Evolutionary conservation across 1,140 invertebrate genomes (phyloP), one percentile per base, ranked within the genome.

Genomic region (Archegozetes longisetosus): DNA sequence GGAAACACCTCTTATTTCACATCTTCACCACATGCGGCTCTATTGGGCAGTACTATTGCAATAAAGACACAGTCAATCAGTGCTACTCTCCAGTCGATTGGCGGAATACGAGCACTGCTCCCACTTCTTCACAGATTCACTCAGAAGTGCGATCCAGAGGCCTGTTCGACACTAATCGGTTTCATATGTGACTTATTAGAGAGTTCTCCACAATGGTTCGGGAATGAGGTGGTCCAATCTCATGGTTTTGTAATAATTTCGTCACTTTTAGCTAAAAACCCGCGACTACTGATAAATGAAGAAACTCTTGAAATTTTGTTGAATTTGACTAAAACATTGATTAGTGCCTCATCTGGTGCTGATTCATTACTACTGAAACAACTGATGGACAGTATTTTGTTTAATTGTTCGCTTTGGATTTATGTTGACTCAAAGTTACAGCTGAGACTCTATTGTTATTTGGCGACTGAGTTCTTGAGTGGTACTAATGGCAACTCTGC

Each of bases 41-140:
- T 65, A 26, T 32, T 64, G 1, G 60, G 63, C 17, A 91, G 96
- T 71, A 94, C 98, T 62, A 97, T 97, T 80, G 91, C 96, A 64
- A 90, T 99, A 62, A 88, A 95, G 68, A 98, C 94, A 58, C 88
- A 97, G 77, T 97, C 94, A 64, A 97, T 99, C 74, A 92, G 98
- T 75, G 93, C 88, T 75, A 97, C 93, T 4, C 78, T 99, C 64
- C 96, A 98, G 76, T 98, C 94, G 32, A 89, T 99, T 69, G 96
- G 96, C 60, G 95, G 96, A 55, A 93, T 98, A 67, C 92, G 98
- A 79, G 73, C 74, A 65, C 77, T 98, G 62, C 96, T 98, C 75
- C 95, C 95, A 58, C 78, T 99, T 61, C 97, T 98, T 3, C 24
- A 55, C 24, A 40, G 29, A 26, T 64, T 61, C 53, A 54, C 32